Evolutionary conservation across 2,888 invertebrate genomes (phyloP), one percentile per base, ranked within the genome.

Genomic region (Calameuta idolon): DNA sequence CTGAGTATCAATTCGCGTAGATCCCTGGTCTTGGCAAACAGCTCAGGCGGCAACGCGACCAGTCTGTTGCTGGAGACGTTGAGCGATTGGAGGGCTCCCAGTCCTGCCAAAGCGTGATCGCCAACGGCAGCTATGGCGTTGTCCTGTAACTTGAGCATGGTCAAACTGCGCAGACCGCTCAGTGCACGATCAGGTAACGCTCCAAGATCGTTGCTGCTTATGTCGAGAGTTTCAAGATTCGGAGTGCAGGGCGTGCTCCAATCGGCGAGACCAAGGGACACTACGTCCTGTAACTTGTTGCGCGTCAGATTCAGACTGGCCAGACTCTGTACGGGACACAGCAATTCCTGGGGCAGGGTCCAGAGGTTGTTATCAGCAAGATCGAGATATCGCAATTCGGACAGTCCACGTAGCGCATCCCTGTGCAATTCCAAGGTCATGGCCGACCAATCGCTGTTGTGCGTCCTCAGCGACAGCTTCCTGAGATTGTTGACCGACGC

Each of bases 41-140:
- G 92, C 89, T 96, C 96, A 68, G 96, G 95, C 11, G 97, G 97
- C 83, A 97, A 92, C 12, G 95, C 95, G 69, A 94, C 95, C 84
- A 97, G 92, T 82, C 94, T 94, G 91, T 97, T 97, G 85, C 95
- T 95, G 40, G 96, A 96, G 87, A 97, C 92, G 92, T 97, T 97
- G 69, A 97, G 92, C 76, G 95, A 93, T 89, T 94, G 94, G 82
- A 97, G 92, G 80, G 94, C 93, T 84, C 92, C 93, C 81, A 97
- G 92, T 55, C 96, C 96, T 73, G 94, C 94, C 83, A 97, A 94
- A 69, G 96, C 95, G 75, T 95, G 93, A 90, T 96, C 96, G 11
- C 94, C 95, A 30, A 96, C 93, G 73, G 94, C 94, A 68, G 95
- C 94, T 87, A 97, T 94, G 85, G 94, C 94, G 91, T 97, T 97